Evolutionary conservation across 2,797 vertebrate genomes (phyloP), one percentile per base, ranked within the genome.

Genomic region (Coregonus suidteri): DNA sequence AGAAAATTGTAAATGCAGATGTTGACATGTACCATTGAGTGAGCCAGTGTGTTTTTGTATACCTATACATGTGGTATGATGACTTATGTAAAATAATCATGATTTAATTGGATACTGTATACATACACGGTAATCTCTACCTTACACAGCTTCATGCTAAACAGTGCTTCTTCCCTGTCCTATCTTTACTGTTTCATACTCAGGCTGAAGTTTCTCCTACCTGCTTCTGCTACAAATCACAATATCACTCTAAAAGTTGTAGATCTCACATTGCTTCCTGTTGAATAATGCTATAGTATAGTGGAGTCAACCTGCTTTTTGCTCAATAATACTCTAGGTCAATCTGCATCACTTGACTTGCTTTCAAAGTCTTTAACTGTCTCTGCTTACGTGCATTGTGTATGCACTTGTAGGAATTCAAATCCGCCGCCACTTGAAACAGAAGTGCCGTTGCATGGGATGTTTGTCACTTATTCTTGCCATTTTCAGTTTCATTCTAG

Each of bases 1-100:
- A 71, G 51, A 7, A 64, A 20, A 65, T 83, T 86, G 68, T 77
- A 83, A 81, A 83, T 85, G 85, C 82, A 83, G 81, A 85, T 88
- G 86, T 89, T 84, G 77, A 75, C 86, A 79, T 77, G 35, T 76
- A 77, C 86, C 83, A 72, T 73, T 5, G 54, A 78, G 81, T 71
- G 79, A 81, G 76, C 82, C 83, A 69, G 5, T 54, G n/a, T 84
- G 79, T 86, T 84, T 75, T 7, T 18, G 81, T 81, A 76, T 78
- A 86, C 82, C 74, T 88, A 80, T 83, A 72, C 30, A 4, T 82
- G 69, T 83, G 53, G 41, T 82, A 67, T 78, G 77, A 77, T 11
- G 51, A 13, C 51, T 79, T 68, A 77, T 70, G 25, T 74, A 64
- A 37, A 79, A 70, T 16, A 88, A 86, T 86, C 80, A 83, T 84